Evolutionary conservation across 2,888 invertebrate species (phyloP).

Genomic region (Sarcophaga subvicina): DNA sequence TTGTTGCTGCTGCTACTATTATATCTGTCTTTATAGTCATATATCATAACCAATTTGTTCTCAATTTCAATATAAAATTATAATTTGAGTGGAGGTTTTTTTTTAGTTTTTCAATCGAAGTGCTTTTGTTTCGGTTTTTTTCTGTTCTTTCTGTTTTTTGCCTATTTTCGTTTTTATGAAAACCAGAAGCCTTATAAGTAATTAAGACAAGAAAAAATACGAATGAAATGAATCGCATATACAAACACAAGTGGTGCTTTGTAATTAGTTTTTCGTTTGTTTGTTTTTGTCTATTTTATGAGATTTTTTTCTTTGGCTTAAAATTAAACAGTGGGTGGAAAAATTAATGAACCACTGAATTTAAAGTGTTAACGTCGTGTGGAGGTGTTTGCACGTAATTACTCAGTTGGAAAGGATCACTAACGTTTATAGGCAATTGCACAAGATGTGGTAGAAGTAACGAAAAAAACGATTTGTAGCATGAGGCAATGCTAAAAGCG

Average conservation of each 20-base stretch:
- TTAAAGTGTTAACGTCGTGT: too few species aligned
- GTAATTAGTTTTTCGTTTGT: conserved; percentile 50
- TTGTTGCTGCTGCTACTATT: too few species aligned
- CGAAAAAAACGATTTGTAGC: too few species aligned
- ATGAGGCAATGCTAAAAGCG: too few species aligned
- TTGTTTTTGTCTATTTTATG: not conserved
- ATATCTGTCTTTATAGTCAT: conserved; percentile 38
- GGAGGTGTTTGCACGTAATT: too few species aligned
- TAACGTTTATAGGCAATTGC: too few species aligned
- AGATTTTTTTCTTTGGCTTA: not conserved
- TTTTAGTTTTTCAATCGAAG: conserved; percentile 18
- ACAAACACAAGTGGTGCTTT: conserved; percentile 25
- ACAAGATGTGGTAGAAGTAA: too few species aligned
- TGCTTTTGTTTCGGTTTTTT: conserved; percentile 33
- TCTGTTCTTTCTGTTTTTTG: not conserved
- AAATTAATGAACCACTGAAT: conserved; percentile 15
- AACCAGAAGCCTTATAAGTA: conserved; percentile 72
- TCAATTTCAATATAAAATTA: conserved; percentile 67
- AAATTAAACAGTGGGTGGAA: conserved; percentile 43
- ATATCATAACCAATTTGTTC: conserved; percentile 67
- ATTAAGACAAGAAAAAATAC: conserved; percentile 52
- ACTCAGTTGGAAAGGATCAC: too few species aligned
- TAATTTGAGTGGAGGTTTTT: conserved; percentile 67
- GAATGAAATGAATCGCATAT: conserved; percentile 18
- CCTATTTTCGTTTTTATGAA: conserved; percentile 41